Evolutionary conservation across 2,113 vertebrate genomes (phyloP).

Genomic region (Typhlomys cinereus): DNA sequence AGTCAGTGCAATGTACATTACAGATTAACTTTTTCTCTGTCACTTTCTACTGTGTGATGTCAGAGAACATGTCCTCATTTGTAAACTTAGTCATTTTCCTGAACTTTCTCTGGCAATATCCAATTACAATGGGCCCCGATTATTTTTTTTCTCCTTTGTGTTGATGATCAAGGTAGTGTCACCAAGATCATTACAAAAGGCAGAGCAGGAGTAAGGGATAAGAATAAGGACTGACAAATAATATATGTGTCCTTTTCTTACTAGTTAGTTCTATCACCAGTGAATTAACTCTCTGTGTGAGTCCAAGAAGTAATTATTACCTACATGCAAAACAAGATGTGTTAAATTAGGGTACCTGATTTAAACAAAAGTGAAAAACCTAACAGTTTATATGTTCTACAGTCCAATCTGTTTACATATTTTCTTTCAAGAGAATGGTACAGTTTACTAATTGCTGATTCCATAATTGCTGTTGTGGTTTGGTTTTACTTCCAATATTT

Average conservation of each 20-base stretch:
- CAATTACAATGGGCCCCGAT: neutral
- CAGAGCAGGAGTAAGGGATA: neutral
- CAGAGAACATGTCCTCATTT: slow-evolving; percentile 29
- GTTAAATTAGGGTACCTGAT: neutral
- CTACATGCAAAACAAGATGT: neutral
- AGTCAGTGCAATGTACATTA: neutral
- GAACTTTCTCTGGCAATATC: slow-evolving; percentile 1
- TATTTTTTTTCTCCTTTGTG: neutral
- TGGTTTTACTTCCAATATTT: slow-evolving; percentile 65
- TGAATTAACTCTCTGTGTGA: neutral
- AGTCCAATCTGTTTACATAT: slow-evolving; percentile 46
- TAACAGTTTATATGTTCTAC: slow-evolving; percentile 6
- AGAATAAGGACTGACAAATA: slow-evolving; percentile 1
- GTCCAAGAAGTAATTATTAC: slow-evolving; percentile 41
- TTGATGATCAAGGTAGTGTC: neutral
- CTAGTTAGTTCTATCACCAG: neutral
- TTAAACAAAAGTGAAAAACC: slow-evolving; percentile 14
- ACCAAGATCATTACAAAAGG: slow-evolving; percentile 12
- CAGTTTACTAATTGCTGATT: slow-evolving; percentile 64
- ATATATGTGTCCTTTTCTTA: neutral
- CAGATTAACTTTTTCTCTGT: neutral
- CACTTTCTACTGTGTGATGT: neutral
- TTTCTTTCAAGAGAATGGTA: slow-evolving; percentile 55
- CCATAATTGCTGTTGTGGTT: slow-evolving; percentile 55
- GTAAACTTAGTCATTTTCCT: neutral